These are phyloP conservation scores for Agrotis segetum DNA, from an alignment of 2,888 invertebrate species.

Conservation along the genomic window DNA sequence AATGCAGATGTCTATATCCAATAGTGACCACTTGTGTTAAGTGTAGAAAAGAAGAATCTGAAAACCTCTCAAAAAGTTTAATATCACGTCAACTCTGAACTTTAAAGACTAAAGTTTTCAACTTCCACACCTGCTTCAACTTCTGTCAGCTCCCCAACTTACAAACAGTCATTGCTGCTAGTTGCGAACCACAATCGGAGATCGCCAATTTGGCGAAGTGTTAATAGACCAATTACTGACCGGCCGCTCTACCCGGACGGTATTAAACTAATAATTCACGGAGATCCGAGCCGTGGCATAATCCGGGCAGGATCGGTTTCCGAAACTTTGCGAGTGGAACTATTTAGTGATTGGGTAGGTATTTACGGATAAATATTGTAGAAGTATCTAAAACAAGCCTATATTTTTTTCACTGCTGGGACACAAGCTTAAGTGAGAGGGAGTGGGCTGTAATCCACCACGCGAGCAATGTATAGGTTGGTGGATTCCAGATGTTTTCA, in stretches of 20 bases:
- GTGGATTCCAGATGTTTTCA: too few relatives aligned
- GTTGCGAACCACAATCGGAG: conserved; percentile 48
- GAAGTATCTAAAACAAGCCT: neutral
- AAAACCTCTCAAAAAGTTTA: neutral
- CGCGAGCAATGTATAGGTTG: too few relatives aligned
- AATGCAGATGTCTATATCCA: too few relatives aligned
- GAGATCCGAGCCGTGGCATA: conserved; percentile 47
- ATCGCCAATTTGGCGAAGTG: conserved; percentile 68
- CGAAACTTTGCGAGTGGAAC: conserved; percentile 37
- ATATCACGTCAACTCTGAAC: neutral
- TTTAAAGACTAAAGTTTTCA: conserved; percentile 15
- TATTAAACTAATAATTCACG: conserved; percentile 65
- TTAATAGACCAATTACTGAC: conserved; percentile 67
- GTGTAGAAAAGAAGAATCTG: too few relatives aligned
- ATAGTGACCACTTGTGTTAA: too few relatives aligned
- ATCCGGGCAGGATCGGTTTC: conserved; percentile 41
- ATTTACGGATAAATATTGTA: conserved; percentile 11
- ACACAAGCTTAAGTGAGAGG: too few relatives aligned
- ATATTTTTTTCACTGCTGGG: too few relatives aligned
- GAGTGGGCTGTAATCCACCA: too few relatives aligned
- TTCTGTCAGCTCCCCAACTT: conserved; percentile 1
- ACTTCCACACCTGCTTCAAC: neutral
- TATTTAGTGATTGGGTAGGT: conserved; percentile 47
- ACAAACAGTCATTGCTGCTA: conserved; percentile 34
- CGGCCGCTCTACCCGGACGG: conserved; percentile 37